Base-by-base conservation (phyloP, 2,888 invertebrate species). In the Endomychus coccineus region DNA sequence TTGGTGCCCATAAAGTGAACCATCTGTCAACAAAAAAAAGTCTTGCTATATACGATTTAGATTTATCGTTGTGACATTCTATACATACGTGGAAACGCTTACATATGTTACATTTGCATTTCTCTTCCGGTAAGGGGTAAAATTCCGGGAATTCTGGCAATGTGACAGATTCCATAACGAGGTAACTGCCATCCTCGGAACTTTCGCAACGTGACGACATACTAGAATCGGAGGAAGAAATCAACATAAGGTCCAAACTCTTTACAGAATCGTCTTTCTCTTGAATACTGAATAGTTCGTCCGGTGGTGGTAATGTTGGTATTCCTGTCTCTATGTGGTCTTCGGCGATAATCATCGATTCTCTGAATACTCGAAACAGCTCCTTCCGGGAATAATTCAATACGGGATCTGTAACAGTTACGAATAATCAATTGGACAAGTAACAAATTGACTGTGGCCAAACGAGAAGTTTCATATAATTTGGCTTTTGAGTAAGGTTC, bases 351-450 rank as follows among this genome's bases (percentile, higher is more conserved):
- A 45, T 32, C 24, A 66, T 42, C 2, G 59, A 55, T 48, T 65
- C 62, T 30, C 55, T 52, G 30, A 67, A 59, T 9, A 61, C 42
- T 37, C 50, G 40, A 29, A 64, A 58, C 16, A 64, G 48, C 30
- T 54, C 36, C 31, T 55, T 56, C 31, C 59, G 49, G 1, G 60
- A 52, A 12, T 56, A 44, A 32, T 61, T 58, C 22, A 46, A 36
- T 9, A 44, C 29, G 3, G 54, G 51, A 49, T 57, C 64, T 64
- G 25, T 11, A 34, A 16, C 11, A 29, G 11, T 13, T 12, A 10
- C 19, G 25, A 23, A 10, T 9, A n/a, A n/a, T n/a, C n/a, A n/a
- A n/a, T n/a, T n/a, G n/a, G n/a, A n/a, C n/a, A n/a, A n/a, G n/a
- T n/a, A n/a, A n/a, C n/a, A n/a, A n/a, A n/a, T n/a, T n/a, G n/a